These are phyloP conservation scores for Lucilia cuprina DNA, from an alignment of 1,140 invertebrate genomes.

Conservation along the genomic window DNA sequence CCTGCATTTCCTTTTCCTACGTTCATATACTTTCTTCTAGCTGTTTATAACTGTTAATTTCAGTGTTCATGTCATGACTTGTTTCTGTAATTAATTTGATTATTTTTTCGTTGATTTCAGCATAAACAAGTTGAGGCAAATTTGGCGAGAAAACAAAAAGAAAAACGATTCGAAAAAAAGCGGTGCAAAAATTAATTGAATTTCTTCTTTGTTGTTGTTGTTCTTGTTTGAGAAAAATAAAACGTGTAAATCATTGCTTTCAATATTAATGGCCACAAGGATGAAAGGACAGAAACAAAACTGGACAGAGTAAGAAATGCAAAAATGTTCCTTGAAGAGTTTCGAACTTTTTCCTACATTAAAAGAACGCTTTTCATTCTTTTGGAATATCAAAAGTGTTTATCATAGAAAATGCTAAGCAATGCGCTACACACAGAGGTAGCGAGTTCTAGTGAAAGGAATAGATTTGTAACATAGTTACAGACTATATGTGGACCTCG, in stretches of 20 bases:
- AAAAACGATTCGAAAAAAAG: not conserved
- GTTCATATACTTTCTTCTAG: not conserved
- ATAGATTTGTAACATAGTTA: too few species aligned
- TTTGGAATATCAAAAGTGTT: too few species aligned
- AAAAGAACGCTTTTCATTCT: too few species aligned
- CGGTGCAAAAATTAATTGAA: slow-evolving; percentile 59
- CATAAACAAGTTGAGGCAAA: slow-evolving; percentile 23
- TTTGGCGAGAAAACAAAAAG: too few species aligned
- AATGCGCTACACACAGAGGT: too few species aligned
- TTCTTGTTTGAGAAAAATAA: not conserved
- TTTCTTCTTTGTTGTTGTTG: slow-evolving; percentile 42
- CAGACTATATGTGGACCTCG: too few species aligned
- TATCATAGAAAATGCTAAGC: too few species aligned
- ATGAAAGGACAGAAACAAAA: not conserved
- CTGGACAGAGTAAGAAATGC: not conserved
- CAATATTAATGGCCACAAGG: slow-evolving; percentile 27
- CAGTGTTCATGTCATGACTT: slow-evolving; percentile 35
- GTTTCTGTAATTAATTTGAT: slow-evolving; percentile 58
- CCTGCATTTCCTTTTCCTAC: too few species aligned
- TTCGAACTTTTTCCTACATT: too few species aligned
- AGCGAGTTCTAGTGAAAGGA: too few species aligned
- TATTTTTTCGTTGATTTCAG: slow-evolving; percentile 61
- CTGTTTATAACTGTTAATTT: not conserved
- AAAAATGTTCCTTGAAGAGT: not conserved
- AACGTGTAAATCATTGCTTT: slow-evolving; percentile 26